These are phyloP conservation scores for Siderastrea radians DNA, from an alignment of 92 coral and sea anemone genomes.

Conservation along the genomic window DNA sequence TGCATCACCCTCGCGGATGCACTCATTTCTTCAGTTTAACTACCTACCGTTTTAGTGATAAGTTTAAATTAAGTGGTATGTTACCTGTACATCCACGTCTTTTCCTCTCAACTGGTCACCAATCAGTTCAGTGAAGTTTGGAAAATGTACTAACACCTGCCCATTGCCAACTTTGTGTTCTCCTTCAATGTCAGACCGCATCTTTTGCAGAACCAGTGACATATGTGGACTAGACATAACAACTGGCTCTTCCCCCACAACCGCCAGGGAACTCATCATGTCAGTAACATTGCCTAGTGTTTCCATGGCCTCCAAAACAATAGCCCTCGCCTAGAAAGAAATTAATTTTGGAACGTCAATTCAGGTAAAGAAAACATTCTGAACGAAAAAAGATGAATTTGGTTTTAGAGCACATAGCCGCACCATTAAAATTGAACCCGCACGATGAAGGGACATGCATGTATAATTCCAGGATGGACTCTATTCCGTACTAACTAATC, in stretches of 20 bases:
- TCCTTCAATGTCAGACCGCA: conserved; percentile 1
- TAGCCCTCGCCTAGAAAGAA: conserved; percentile 1
- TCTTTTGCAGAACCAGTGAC: conserved; percentile 23
- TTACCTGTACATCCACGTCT: conserved; percentile 27
- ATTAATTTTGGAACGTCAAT: neutral
- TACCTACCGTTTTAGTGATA: neutral
- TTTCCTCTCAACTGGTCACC: neutral
- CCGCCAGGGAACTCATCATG: conserved; percentile 2
- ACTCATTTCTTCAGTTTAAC: neutral
- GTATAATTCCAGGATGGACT: too few relatives aligned
- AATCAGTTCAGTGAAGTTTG: conserved; percentile 22
- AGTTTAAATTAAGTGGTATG: neutral
- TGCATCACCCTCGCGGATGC: too few relatives aligned
- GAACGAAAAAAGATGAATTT: neutral
- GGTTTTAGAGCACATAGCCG: neutral
- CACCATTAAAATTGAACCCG: too few relatives aligned
- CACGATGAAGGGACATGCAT: too few relatives aligned
- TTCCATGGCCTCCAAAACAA: conserved; percentile 8
- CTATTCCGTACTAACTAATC: too few relatives aligned
- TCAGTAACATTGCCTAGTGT: conserved; percentile 12
- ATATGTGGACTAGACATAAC: conserved; percentile 20
- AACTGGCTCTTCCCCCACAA: conserved; percentile 29
- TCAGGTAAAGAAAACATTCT: neutral
- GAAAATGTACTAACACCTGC: conserved; percentile 31
- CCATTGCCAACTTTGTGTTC: conserved; percentile 35